Evolutionary conservation across 2,888 invertebrate species (phyloP).

Genomic region (Aphidoletes aphidimyza): DNA sequence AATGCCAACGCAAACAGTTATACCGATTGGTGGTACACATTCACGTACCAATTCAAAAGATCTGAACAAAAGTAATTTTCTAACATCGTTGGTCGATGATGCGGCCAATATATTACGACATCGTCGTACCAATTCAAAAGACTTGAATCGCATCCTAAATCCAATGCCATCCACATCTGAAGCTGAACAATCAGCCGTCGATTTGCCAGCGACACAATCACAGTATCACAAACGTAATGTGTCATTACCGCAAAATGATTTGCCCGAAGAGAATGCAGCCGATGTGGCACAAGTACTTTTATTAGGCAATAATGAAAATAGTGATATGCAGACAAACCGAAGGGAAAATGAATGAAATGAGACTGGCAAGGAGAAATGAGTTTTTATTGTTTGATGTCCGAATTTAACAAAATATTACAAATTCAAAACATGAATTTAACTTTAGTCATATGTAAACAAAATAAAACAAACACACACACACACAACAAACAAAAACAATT

Average conservation of each 20-base stretch:
- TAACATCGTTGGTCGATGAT: slow-evolving; percentile 57
- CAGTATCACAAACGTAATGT: slow-evolving; percentile 4
- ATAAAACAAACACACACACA: too few species aligned
- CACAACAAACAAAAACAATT: too few species aligned
- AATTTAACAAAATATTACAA: background rate
- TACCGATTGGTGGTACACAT: slow-evolving; percentile 61
- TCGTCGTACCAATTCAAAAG: slow-evolving; percentile 72
- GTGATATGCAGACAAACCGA: background rate
- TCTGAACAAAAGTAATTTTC: slow-evolving; percentile 56
- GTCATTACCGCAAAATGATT: background rate
- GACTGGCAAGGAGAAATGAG: background rate
- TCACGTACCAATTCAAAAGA: slow-evolving; percentile 69
- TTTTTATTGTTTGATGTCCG: background rate
- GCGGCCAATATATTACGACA: slow-evolving; percentile 67
- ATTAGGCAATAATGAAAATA: slow-evolving; percentile 29
- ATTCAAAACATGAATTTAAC: slow-evolving; percentile 12
- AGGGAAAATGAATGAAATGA: background rate
- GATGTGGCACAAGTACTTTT: slow-evolving; percentile 41
- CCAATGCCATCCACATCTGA: slow-evolving; percentile 21
- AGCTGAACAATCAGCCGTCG: background rate
- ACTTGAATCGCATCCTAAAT: slow-evolving; percentile 63
- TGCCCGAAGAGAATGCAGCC: background rate
- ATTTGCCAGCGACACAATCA: background rate
- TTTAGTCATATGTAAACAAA: slow-evolving; percentile 3
- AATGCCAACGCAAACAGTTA: background rate